Evolutionary conservation across 1,140 invertebrate species (phyloP).

Genomic region (Drosophila nikananu): DNA sequence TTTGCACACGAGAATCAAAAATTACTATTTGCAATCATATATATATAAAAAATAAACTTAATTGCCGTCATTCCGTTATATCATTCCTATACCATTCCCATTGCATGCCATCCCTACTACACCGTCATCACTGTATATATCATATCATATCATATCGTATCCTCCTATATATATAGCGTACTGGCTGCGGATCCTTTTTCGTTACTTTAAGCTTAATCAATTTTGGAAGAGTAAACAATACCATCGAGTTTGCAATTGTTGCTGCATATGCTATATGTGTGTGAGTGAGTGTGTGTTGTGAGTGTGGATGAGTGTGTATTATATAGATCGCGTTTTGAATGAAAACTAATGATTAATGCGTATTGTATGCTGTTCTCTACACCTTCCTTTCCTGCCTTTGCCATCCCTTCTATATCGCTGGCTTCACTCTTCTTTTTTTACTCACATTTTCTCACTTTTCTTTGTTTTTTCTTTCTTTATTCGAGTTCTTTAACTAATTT

Average conservation of each 20-base stretch:
- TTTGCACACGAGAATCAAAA: constrained; percentile 82
- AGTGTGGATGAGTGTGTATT: constrained; percentile 53
- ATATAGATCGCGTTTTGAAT: constrained; percentile 74
- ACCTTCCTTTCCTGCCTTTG: constrained; percentile 37
- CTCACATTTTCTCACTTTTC: constrained; percentile 57
- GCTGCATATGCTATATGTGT: constrained; percentile 73
- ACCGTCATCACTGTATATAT: constrained; percentile 42
- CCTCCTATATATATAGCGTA: constrained; percentile 43
- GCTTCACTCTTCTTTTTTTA: constrained; percentile 45
- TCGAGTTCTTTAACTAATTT: constrained; percentile 83
- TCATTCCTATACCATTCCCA: constrained; percentile 47
- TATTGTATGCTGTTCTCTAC: constrained; percentile 72
- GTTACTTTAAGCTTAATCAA: constrained; percentile 82
- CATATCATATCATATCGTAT: constrained; percentile 49
- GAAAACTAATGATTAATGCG: constrained; percentile 82
- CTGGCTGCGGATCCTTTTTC: constrained; percentile 45
- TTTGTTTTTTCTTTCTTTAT: constrained; percentile 70
- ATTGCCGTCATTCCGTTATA: constrained; percentile 66
- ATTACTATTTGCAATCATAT: constrained; percentile 84
- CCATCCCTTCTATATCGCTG: constrained; percentile 39
- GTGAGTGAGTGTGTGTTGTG: constrained; percentile 7
- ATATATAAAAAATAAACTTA: constrained; percentile 84
- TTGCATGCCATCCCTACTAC: constrained; percentile 45
- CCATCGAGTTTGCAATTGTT: constrained; percentile 80
- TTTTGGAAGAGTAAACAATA: constrained; percentile 84